phyloP scores from a whole-genome alignment of 2,888 invertebrate species.

The Aromia moschata region DNA sequence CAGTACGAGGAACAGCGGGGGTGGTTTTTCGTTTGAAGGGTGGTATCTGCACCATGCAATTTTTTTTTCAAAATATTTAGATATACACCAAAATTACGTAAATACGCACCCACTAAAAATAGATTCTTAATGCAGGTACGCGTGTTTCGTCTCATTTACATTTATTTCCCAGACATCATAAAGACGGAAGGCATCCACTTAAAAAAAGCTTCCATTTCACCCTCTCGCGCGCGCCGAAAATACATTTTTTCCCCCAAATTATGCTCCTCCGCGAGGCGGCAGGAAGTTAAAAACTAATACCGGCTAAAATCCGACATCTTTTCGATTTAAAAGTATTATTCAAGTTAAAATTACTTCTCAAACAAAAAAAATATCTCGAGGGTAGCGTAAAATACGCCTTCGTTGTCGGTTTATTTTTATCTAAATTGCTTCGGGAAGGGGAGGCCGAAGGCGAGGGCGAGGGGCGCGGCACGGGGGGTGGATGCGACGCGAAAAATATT shows the following conservation, averaged over 20 bases:
- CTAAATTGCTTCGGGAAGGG: slow-evolving; percentile 49
- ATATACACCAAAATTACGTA: too few relatives aligned
- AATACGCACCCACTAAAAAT: too few relatives aligned
- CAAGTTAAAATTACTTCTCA: slow-evolving; percentile 53
- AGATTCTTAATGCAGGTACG: too few relatives aligned
- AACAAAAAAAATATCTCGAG: slow-evolving; percentile 50
- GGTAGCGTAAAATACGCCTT: slow-evolving; percentile 52
- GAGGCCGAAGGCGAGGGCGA: slow-evolving; percentile 29
- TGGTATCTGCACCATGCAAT: too few relatives aligned
- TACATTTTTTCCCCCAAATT: slow-evolving; percentile 24
- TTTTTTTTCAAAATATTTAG: too few relatives aligned
- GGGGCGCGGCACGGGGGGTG: slow-evolving; percentile 17
- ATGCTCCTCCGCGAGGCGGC: slow-evolving; percentile 37
- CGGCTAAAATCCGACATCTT: slow-evolving; percentile 48
- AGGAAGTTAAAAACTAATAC: slow-evolving; percentile 50
- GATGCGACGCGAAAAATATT: slow-evolving; percentile 43
- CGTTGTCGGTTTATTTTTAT: slow-evolving; percentile 55
- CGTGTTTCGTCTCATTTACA: too few relatives aligned
- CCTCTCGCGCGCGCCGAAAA: background rate
- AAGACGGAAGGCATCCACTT: too few relatives aligned
- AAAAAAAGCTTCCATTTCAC: too few relatives aligned
- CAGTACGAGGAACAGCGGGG: too few relatives aligned
- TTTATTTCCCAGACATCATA: too few relatives aligned
- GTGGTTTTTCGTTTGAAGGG: too few relatives aligned
- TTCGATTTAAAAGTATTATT: slow-evolving; percentile 49